These are phyloP conservation scores for Camponotus fellah DNA, from an alignment of 2,888 invertebrate species.

Conservation along the genomic window DNA sequence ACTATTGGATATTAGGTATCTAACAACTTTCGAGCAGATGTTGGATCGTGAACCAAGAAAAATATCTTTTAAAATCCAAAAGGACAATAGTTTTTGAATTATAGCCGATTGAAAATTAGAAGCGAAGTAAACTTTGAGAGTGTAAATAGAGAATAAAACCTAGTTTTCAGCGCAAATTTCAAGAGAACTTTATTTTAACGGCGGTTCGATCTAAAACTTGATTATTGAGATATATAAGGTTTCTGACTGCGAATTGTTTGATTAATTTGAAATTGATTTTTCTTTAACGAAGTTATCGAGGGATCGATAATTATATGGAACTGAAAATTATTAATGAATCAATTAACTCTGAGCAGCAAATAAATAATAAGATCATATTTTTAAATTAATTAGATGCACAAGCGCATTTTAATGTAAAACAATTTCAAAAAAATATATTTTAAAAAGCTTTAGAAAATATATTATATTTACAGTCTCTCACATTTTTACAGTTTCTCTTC, in stretches of 20 bases:
- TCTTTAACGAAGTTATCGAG: background rate
- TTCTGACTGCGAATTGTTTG: constrained; percentile 15
- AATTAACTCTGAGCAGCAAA: background rate
- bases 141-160: constrained; percentile 49
- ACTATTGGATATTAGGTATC: constrained; percentile 6
- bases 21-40: background rate
- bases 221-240: constrained; percentile 38
- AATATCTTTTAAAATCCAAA: constrained; percentile 44
- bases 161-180: constrained; percentile 40
- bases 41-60: constrained; percentile 33
- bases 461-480: background rate
- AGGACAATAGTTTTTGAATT: constrained; percentile 46
- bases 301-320: constrained; percentile 7
- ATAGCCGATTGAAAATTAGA: constrained; percentile 50
- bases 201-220: constrained; percentile 33
- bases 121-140: constrained; percentile 32
- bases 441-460: background rate
- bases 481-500: too few species aligned
- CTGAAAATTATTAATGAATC: background rate
- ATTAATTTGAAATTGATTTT: constrained; percentile 18
- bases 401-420: constrained; percentile 6
- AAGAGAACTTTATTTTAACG: constrained; percentile 46
- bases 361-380: constrained; percentile 28
- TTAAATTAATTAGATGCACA: background rate
- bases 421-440: constrained; percentile 4